Percentiles rank a stretch among this genome's conserved stretches.
These are phyloP conservation scores for Dione vanillae DNA, from an alignment of 2,888 invertebrate genomes.

Conservation along the genomic window DNA sequence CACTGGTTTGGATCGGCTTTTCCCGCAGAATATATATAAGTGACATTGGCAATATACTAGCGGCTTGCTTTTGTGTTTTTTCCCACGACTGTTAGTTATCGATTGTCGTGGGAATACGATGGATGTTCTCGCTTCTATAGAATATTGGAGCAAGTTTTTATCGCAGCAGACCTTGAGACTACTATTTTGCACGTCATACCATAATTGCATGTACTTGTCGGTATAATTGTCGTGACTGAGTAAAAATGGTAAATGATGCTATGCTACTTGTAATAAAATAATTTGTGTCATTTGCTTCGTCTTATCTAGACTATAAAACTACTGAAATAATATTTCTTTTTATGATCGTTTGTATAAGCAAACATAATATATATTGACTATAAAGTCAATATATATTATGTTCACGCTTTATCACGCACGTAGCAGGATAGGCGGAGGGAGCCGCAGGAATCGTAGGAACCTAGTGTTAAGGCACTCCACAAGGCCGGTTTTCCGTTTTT, in stretches of 20 bases:
- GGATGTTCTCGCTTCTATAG: conserved; percentile 37
- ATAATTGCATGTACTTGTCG: conserved; percentile 26
- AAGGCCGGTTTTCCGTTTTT: no score
- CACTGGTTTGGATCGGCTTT: conserved; percentile 64
- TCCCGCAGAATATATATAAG: conserved; percentile 63
- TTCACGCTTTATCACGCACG: no score
- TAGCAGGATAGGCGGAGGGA: no score
- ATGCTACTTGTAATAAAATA: neutral
- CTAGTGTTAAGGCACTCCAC: no score
- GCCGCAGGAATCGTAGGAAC: no score
- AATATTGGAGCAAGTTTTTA: conserved; percentile 38
- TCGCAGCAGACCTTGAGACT: conserved; percentile 33
- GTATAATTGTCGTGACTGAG: conserved; percentile 12
- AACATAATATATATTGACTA: no score
- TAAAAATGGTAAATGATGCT: neutral
- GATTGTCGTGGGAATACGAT: conserved; percentile 58
- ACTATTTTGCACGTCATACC: conserved; percentile 35
- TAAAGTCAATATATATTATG: no score
- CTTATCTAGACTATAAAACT: no score
- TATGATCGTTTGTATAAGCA: no score
- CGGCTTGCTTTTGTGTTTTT: conserved; percentile 64
- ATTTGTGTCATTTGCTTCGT: neutral
- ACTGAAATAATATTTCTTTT: no score
- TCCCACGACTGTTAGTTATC: conserved; percentile 65
- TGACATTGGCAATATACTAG: conserved; percentile 66